Evolutionary conservation across 2,113 vertebrate species (phyloP).

Genomic region (Bolborhynchus lineola): DNA sequence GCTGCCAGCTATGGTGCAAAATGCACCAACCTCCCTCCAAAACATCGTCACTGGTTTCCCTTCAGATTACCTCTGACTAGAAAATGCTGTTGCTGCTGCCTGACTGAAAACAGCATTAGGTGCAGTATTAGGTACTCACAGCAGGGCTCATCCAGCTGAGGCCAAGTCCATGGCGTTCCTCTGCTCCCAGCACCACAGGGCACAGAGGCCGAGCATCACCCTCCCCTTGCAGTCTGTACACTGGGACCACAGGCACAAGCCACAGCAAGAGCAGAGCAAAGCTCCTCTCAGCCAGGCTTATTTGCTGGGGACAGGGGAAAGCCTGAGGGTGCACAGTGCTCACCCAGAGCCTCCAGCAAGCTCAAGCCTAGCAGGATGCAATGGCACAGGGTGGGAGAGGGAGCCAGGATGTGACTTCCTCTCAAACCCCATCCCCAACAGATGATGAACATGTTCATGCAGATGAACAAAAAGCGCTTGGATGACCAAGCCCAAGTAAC

Average conservation of each 20-base stretch:
- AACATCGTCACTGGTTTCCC: not conserved
- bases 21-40: not conserved
- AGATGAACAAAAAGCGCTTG: no score
- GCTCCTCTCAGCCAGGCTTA: not conserved
- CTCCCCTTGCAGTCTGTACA: not conserved
- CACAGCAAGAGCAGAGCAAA: not conserved
- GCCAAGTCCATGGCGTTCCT: not conserved
- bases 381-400: not conserved
- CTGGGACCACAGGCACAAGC: not conserved
- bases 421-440: not conserved
- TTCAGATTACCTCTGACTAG: not conserved
- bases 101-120: not conserved
- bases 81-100: not conserved
- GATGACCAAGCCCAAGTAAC: not conserved
- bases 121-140: not conserved
- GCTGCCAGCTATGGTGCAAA: not conserved
- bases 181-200: rapidly evolving
- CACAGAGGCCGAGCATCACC: rapidly evolving
- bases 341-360: not conserved
- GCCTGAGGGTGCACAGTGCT: rapidly evolving
- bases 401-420: rapidly evolving
- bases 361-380: rapidly evolving
- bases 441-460: not conserved
- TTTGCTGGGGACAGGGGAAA: not conserved
- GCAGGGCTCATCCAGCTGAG: not conserved